Conservation (phyloP, 2,888 invertebrate species). For the Cephonodes hylas region DNA sequence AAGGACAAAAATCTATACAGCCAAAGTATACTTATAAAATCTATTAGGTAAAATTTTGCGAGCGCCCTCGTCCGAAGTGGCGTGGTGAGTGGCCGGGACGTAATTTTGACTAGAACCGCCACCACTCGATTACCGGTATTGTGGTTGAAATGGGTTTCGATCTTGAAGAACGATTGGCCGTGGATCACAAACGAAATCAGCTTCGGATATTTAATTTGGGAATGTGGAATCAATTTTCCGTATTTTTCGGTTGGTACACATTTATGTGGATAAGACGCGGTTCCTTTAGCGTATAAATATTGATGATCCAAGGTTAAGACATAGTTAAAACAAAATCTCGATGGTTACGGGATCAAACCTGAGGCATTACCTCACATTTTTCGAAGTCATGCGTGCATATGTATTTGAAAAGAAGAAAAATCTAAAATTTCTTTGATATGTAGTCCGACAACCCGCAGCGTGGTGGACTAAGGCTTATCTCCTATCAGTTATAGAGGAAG, state of each 20-base stretch:
- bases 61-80: constrained; percentile 26
- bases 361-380: no score
- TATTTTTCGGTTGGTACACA: neutral
- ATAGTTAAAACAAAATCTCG: no score
- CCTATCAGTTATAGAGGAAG: no score
- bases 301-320: no score
- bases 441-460: no score
- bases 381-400: no score
- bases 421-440: no score
- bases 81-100: constrained; percentile 35
- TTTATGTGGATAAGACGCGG: no score
- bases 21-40: neutral
- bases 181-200: constrained; percentile 40
- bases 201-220: constrained; percentile 28
- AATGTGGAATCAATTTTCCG: neutral
- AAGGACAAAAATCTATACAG: neutral
- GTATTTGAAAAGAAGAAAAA: no score
- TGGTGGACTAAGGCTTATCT: no score
- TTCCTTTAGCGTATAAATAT: neutral
- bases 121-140: constrained; percentile 58
- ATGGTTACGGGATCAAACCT: no score
- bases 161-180: constrained; percentile 62
- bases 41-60: constrained; percentile 17
- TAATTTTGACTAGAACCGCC: constrained; percentile 46
- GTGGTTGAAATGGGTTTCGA: constrained; percentile 56